These are phyloP conservation scores for Acridotheres tristis DNA, from an alignment of 2,797 vertebrate genomes.

Conservation along the genomic window DNA sequence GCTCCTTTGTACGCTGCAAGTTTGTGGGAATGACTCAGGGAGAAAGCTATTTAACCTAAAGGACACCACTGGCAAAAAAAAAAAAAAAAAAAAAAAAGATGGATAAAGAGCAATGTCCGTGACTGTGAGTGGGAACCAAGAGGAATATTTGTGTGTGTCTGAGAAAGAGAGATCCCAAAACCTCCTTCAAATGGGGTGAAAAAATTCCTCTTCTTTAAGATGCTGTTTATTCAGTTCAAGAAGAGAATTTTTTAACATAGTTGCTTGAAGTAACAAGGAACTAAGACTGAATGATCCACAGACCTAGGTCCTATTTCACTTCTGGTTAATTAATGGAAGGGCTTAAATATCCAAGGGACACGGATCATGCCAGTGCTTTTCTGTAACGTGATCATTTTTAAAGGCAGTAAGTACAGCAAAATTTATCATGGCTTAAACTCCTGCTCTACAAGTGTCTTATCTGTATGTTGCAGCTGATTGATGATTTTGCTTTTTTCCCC, in stretches of 20 bases:
- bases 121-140: background rate
- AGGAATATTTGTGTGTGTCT: background rate
- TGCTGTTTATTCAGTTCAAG: background rate
- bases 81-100: background rate
- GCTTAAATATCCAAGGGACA: slow-evolving; percentile 42
- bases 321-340: slow-evolving; percentile 63
- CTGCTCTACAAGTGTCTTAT: background rate
- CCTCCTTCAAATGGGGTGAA: background rate
- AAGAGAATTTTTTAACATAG: background rate
- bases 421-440: slow-evolving; percentile 39
- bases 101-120: background rate
- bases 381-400: background rate
- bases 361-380: background rate
- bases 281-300: background rate
- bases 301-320: slow-evolving; percentile 38
- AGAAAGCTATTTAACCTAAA: slow-evolving; percentile 71
- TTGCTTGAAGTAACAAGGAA: background rate
- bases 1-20: slow-evolving; percentile 49
- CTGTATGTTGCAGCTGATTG: background rate
- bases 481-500: background rate
- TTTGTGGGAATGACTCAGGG: slow-evolving; percentile 70
- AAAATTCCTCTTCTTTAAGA: background rate
- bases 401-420: slow-evolving; percentile 13
- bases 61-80: slow-evolving; percentile 38
- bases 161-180: background rate